Base-by-base conservation (phyloP, 1,140 invertebrate genomes). In the Theocolax elegans region DNA sequence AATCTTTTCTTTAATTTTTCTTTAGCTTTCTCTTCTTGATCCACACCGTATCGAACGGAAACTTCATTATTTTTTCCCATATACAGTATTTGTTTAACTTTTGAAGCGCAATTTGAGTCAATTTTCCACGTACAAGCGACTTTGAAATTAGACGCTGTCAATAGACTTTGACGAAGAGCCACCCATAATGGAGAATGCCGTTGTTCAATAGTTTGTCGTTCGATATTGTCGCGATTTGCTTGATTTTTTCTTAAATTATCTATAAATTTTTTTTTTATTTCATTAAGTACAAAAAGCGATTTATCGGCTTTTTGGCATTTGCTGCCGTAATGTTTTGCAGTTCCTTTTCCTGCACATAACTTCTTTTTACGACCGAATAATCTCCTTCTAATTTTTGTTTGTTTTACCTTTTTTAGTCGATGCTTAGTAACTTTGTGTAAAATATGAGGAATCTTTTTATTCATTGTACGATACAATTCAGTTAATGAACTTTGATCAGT, bases 11-110 rank as follows among this genome's bases (percentile, higher is more conserved):
- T 59, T 56, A 46, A 81, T 72, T 27, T 58, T 76, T 38, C 1
- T 75, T 71, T 51, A 80, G 82, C n/a, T 3, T 31, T 64, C 8
- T 74, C 46, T 74, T 85, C 81, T 60, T 81, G 74, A 15, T 79
- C 66, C 19, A 71, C 69, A 7, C 81, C 81, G 67, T 77, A 79
- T 25, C 73, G 63, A n/a, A n/a, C 65, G 13, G 73, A 53, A 10
- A 68, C 56, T 35, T 70, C 72, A n/a, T 72, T 72, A 27, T 59
- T 19, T 49, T 72, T 63, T n/a, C n/a, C 72, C 67, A 70, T 81
- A 80, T 29, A 82, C 71, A 46, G 84, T 77, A 19, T 60, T 38
- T 67, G n/a, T 75, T 74, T 0, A n/a, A 84, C 80, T 15, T 67
- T 72, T 40, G 60, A 66, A 29, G 25, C 66, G 63, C 78, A 81